Evolutionary conservation across 1,140 invertebrate species (phyloP).

Genomic region (Calliopsis andreniformis): DNA sequence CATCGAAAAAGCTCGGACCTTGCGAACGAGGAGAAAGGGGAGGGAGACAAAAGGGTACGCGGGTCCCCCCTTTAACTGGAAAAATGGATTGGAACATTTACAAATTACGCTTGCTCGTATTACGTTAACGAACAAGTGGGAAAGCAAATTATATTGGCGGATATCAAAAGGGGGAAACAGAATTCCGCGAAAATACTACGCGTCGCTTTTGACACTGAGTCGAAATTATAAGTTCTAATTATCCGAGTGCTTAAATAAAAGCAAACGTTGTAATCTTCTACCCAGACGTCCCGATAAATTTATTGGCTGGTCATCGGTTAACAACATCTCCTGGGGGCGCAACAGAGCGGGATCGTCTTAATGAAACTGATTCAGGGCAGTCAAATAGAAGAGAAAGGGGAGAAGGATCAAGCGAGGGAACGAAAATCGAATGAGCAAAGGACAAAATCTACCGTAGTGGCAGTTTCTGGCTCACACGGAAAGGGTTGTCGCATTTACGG

Average conservation of each 20-base stretch:
- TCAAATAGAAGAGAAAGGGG: background rate
- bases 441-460: conserved; percentile 36
- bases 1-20: background rate
- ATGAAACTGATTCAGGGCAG: conserved; percentile 31
- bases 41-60: background rate
- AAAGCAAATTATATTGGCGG: conserved; percentile 16
- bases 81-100: conserved; percentile 29
- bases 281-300: too few relatives aligned
- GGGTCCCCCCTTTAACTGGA: background rate
- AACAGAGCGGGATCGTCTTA: background rate
- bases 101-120: conserved; percentile 9
- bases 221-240: conserved; percentile 49
- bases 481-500: conserved; percentile 65
- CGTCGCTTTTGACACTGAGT: background rate
- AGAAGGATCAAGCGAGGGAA: background rate
- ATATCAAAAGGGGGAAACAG: background rate
- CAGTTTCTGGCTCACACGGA: conserved; percentile 51
- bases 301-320: too few relatives aligned
- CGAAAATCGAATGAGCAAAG: background rate
- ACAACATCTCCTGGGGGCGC: background rate
- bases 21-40: too few relatives aligned
- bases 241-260: conserved; percentile 27
- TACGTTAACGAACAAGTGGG: background rate
- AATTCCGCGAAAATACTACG: background rate
- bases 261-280: too few relatives aligned